Conservation (phyloP, 2,888 invertebrate species). For the Anticlea derivata region DNA sequence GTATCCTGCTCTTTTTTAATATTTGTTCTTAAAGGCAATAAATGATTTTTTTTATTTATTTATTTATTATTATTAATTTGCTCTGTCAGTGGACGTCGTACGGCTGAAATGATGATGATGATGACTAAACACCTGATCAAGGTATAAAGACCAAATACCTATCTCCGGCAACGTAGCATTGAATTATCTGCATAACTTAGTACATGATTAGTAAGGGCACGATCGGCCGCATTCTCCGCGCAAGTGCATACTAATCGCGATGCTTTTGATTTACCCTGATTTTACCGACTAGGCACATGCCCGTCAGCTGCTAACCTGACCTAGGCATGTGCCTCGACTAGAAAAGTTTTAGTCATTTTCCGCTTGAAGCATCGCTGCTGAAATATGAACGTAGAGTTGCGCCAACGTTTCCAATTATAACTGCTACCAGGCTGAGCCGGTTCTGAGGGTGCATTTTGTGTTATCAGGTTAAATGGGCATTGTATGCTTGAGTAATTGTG, state of each 20-base stretch:
- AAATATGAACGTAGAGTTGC: constrained; percentile 32
- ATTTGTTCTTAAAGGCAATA: too few species aligned
- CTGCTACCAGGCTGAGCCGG: constrained; percentile 26
- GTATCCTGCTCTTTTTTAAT: too few species aligned
- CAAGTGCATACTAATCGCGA: constrained; percentile 22
- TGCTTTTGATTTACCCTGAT: constrained; percentile 23
- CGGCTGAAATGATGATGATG: too few species aligned
- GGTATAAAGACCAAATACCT: background rate
- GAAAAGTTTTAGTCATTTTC: constrained; percentile 59
- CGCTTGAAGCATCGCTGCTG: constrained; percentile 32
- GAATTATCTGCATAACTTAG: constrained; percentile 1
- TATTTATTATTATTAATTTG: too few species aligned
- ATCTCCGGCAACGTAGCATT: constrained; percentile 4
- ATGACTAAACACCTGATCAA: too few species aligned
- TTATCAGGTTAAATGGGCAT: constrained; percentile 27
- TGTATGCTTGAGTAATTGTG: constrained; percentile 5
- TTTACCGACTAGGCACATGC: constrained; percentile 41
- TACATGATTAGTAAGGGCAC: constrained; percentile 39
- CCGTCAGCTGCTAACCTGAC: too few species aligned
- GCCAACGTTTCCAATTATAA: constrained; percentile 24
- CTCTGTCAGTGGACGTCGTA: too few species aligned
- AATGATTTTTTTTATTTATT: too few species aligned
- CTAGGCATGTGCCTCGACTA: too few species aligned
- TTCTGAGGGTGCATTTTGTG: constrained; percentile 31
- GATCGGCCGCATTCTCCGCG: constrained; percentile 42